Base-by-base conservation (phyloP, 2,888 invertebrate genomes). In the Cylindroiulus punctatus region DNA sequence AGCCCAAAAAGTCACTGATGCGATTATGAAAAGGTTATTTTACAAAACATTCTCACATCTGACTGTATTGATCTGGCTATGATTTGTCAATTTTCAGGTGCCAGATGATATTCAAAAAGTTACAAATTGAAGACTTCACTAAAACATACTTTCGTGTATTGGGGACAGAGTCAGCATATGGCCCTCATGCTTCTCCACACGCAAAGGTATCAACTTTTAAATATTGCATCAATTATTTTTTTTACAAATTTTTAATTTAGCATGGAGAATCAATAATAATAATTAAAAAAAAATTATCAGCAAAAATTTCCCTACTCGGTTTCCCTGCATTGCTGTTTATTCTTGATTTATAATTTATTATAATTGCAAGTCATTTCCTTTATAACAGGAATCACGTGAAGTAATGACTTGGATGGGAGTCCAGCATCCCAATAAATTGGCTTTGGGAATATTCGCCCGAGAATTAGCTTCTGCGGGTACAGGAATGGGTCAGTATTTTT, bases 391-490 rank as follows among this genome's bases (percentile, higher is more conserved):
- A 42, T 88, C 90, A 3, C 88, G 92, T 81, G 92, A 92, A 88
- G 90, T 90, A 7, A 91, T 91, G 10, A 84, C 92, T 86, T 92
- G 92, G 92, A 88, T 92, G 86, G 91, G 91, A 65, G 92, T 91
- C 44, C 91, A 92, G 76, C 92, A 92, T 89, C 87, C 89, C n/a
- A 90, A 92, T 36, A 91, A 91, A 88, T 91, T 90, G 87, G 92
- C 92, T 3, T 89, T 92, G 76, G 91, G 92, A 87, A 89, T 92
- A 42, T 91, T 92, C 88, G 89, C 91, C 8, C 88, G 90, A 88
- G 92, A 92, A 89, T 90, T 92, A 83, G 92, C 92, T 32, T 91
- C 92, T 76, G 92, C 92, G 85, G 92, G 92, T 14, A 92, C 92
- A 85, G 92, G 92, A 83, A 92, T 92, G 92, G 92, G 84, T 84